Conservation (phyloP, 2,888 invertebrate genomes). For the Doris montereyensis region DNA sequence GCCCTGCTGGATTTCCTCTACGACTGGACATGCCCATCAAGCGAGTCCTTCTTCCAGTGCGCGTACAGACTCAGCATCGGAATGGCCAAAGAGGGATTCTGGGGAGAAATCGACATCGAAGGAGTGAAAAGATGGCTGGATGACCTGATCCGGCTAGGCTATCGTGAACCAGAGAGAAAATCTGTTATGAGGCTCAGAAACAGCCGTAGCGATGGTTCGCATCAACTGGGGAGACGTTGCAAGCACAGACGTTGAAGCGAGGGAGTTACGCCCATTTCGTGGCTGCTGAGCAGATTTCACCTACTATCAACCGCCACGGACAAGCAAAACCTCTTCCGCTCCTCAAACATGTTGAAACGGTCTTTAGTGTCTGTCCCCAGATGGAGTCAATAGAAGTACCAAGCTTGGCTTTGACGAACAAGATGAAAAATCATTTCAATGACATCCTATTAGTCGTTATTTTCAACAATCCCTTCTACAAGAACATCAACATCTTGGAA, state of each 20-base stretch:
- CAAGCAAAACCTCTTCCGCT: no score
- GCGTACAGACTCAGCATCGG: constrained; percentile 43
- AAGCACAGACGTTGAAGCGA: neutral
- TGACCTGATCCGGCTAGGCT: constrained; percentile 8
- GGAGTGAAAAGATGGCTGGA: constrained; percentile 6
- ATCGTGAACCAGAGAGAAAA: constrained; percentile 24
- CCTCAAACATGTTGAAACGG: no score
- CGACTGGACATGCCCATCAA: constrained; percentile 49
- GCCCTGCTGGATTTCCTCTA: constrained; percentile 44
- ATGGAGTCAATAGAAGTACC: no score
- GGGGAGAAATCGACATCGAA: neutral
- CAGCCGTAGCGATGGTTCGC: no score
- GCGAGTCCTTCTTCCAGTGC: constrained; percentile 46
- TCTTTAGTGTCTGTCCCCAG: no score
- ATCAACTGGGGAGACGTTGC: neutral
- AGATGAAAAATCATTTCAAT: neutral
- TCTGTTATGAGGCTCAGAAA: no score
- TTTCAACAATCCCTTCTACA: constrained; percentile 18
- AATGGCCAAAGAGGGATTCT: constrained; percentile 40
- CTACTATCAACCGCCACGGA: no score
- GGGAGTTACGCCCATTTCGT: neutral
- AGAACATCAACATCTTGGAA: constrained; percentile 1
- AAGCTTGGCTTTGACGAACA: no score
- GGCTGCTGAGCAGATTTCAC: neutral
- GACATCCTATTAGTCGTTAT: constrained; percentile 14